Evolutionary conservation across 2,113 vertebrate species (phyloP).

Genomic region (Cottus gobio): DNA sequence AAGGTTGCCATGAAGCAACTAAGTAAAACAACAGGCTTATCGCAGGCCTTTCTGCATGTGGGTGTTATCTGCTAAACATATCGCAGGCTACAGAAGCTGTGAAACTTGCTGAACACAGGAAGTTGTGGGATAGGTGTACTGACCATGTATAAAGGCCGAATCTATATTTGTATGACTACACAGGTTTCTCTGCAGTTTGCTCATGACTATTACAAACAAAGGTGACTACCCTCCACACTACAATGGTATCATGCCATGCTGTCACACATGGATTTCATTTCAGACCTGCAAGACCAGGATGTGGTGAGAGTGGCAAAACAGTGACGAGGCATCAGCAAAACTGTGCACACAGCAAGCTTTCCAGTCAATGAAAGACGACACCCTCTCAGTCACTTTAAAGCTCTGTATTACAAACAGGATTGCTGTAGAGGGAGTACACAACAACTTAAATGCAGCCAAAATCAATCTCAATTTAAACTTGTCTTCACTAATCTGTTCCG

Average conservation of each 20-base stretch:
- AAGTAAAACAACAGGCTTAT: neutral
- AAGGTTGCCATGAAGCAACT: slow-evolving; percentile 11
- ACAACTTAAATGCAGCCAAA: slow-evolving; percentile 30
- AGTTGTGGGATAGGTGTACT: slow-evolving; percentile 20
- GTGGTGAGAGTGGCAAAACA: slow-evolving; percentile 63
- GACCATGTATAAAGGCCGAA: slow-evolving; percentile 26
- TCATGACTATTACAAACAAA: neutral
- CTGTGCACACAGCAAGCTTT: slow-evolving; percentile 15
- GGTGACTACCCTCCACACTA: neutral
- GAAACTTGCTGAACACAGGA: slow-evolving; percentile 60
- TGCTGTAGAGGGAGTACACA: slow-evolving; percentile 5
- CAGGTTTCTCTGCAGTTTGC: slow-evolving; percentile 1
- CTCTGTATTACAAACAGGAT: slow-evolving; percentile 6
- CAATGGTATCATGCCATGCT: neutral
- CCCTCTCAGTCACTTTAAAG: slow-evolving; percentile 30
- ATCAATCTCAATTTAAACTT: slow-evolving; percentile 52
- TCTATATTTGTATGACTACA: neutral
- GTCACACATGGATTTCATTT: slow-evolving; percentile 33
- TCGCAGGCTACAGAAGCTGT: slow-evolving; percentile 28
- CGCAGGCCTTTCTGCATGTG: slow-evolving; percentile 31
- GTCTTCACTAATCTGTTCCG: slow-evolving; percentile 17
- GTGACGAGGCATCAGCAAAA: slow-evolving; percentile 58
- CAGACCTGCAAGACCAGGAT: slow-evolving; percentile 62
- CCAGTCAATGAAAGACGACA: slow-evolving; percentile 32
- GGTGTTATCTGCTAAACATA: slow-evolving; percentile 19